Base-by-base conservation (phyloP, 2,888 invertebrate genomes). In the Drosophila cognata region DNA sequence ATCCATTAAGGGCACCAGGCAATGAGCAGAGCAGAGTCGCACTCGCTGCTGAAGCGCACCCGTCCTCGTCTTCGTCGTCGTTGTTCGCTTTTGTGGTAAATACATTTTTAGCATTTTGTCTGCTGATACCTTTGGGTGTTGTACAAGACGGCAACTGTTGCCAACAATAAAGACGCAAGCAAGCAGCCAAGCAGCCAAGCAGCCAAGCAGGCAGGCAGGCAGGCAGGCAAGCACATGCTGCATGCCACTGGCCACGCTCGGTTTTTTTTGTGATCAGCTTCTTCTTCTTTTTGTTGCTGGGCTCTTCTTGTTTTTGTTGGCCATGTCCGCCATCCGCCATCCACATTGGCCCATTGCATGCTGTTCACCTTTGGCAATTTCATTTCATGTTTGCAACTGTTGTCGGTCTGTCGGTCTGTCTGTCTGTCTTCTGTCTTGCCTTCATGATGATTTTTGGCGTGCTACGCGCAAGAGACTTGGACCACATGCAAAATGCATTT, bases 41-140 rank as follows among this genome's bases (percentile, higher is more conserved):
- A 29, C 65, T 59, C 51, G 61, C 46, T 36, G 77, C 58, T 64
- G 64, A 71, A 50, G 79, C 48, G 67, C 55, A 67, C 53, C 68
- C 51, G 70, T 70, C 50, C 59, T 56, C 55, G 52, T 55, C 43
- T 60, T 61, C 57, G 68, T 38, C 71, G 57, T 29, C 68, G 69
- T 79, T 55, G 25, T 55, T 56, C 72, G 73, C 82, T 76, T 80
- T 83, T 88, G 88, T 89, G 89, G 88, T 85, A 85, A 88, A 88
- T 89, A 89, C 84, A 90, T 89, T 89, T 90, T 90, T 89, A 90
- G 90, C 89, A 89, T 89, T 89, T 89, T 89, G 89, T 89, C 83
- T 81, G 90, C 88, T 89, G 89, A 90, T 89, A 90, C 89, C 90
- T 90, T 81, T 86, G 90, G 88, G 89, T 89, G 89, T 88, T 88